Evolutionary conservation across 1,140 invertebrate genomes (phyloP), one percentile per base, ranked within the genome.

Genomic region (Mesaphorura yosii): DNA sequence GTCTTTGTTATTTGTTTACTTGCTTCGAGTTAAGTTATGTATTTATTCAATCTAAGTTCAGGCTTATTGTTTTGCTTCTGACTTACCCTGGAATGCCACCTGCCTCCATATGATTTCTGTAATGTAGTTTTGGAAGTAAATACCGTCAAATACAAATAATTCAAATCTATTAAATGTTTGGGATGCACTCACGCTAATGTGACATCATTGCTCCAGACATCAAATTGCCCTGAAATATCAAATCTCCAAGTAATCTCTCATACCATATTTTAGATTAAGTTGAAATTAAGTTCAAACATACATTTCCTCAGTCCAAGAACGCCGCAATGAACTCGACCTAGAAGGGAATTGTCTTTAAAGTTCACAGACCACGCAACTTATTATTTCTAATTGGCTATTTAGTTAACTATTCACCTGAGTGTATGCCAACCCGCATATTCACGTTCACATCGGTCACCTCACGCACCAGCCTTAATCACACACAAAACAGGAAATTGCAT

Each of bases 101-200:
- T 64, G 86, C 88, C 70, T 97, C 91, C 91, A 95, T 95, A 67
- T 90, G 82, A 73, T 95, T 96, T n/a, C n/a, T n/a, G n/a, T n/a
- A n/a, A n/a, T n/a, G n/a, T n/a, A n/a, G 28, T 90, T 90, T 22
- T 93, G 71, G 1, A 88, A 17, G 40, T 12, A 42, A 23, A 51
- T 26, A 41, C 20, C 6, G 17, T 14, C 17, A 7, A 42, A 20
- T 15, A 12, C 12, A 42, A 17, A 42, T 10, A 17, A 42, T 42
- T 34, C 10, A 34, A 34, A 12, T 34, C 10, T 34, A 34, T 34
- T n/a, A 12, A 12, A 12, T n/a, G n/a, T n/a, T n/a, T n/a, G n/a
- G n/a, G n/a, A n/a, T n/a, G n/a, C n/a, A n/a, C n/a, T n/a, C n/a
- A n/a, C 12, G 53, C 58, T 17, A 59, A 38, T n/a, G 53, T 93